Base-by-base conservation (phyloP, 2,113 vertebrate genomes). In the Pycnonotus jocosus region DNA sequence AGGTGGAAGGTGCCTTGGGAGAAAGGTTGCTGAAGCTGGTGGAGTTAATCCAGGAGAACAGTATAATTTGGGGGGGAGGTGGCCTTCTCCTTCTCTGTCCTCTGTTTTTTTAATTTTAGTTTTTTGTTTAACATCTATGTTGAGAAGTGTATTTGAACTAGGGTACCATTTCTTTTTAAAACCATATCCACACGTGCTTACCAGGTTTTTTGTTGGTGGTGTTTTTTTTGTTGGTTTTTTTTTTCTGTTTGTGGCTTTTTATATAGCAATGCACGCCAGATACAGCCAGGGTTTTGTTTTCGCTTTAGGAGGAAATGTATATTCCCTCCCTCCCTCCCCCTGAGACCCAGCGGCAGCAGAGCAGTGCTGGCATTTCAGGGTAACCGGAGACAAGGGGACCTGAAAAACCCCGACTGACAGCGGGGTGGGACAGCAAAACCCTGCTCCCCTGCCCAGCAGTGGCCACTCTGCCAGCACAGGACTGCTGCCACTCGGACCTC, bases 271-370 rank as follows among this genome's bases (percentile, higher is more conserved):
- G 28, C 4, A 6, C 71, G 17, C 42, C 71, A 82, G 54, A 38
- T 57, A 50, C n/a, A 86, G 82, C 38, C 68, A 7, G 82, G 92
- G 86, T 20, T 92, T 97, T 95, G 90, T 90, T 96, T 97, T 94
- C 1, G 1, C 82, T 94, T 88, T 65, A 45, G 45, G 51, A 93
- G 88, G 82, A 94, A 93, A 90, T 57, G 23, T 69, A 47, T 71
- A 35, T 92, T 83, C 47, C 51, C 72, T 80, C 51, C 51, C 72
- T 80, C 51, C 58, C 28, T 57, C 24, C 79, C 54, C 50, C 16
- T 0, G 79, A 69, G 62, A 80, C 5, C 40, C 66, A 12, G 44
- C 6, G 1, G 81, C 76, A 88, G 71, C 77, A 83, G 68, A 80
- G 83, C 12, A 0, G 31, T 47, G 81, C 48, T 88, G 87, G 76